phyloP scores from a whole-genome alignment of 2,888 invertebrate species.

The Atethmia centrago region DNA sequence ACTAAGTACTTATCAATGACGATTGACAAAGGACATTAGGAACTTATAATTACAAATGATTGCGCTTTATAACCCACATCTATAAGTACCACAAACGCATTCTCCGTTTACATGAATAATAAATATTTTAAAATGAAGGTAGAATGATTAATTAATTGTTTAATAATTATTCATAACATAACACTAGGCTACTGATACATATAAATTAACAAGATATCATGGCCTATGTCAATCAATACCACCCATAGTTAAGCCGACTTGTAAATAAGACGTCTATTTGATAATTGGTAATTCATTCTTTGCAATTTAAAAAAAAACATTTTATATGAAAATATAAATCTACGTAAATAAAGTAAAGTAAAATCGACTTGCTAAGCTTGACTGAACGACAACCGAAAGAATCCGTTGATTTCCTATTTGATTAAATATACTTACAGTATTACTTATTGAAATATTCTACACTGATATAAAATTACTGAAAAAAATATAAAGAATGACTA shows the following conservation, averaged over 20 bases:
- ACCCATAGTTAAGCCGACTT: not conserved
- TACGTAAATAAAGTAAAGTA: too few relatives aligned
- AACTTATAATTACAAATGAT: constrained; percentile 14
- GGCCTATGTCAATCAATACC: constrained; percentile 25
- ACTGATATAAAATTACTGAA: too few relatives aligned
- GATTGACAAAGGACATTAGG: constrained; percentile 11
- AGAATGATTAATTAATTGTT: constrained; percentile 34
- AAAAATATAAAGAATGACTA: too few relatives aligned
- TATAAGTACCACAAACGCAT: constrained; percentile 19
- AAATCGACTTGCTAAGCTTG: too few relatives aligned
- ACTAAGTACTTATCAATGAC: constrained; percentile 3
- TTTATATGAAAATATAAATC: too few relatives aligned
- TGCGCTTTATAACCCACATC: not conserved
- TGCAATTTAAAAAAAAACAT: too few relatives aligned
- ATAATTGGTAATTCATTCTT: not conserved
- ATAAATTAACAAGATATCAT: constrained; percentile 26
- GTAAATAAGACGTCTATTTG: not conserved
- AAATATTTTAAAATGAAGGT: constrained; percentile 36
- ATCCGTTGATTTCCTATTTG: too few relatives aligned
- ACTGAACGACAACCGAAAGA: too few relatives aligned
- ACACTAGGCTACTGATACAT: constrained; percentile 34
- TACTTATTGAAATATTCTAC: too few relatives aligned
- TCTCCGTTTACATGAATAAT: constrained; percentile 30
- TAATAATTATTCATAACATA: constrained; percentile 37
- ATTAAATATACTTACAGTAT: too few relatives aligned